A percentile compares a stretch with the other conserved stretches of the same genome.
phyloP scores from a whole-genome alignment of 2,888 invertebrate species.

The Gandaritis pyraliata region DNA sequence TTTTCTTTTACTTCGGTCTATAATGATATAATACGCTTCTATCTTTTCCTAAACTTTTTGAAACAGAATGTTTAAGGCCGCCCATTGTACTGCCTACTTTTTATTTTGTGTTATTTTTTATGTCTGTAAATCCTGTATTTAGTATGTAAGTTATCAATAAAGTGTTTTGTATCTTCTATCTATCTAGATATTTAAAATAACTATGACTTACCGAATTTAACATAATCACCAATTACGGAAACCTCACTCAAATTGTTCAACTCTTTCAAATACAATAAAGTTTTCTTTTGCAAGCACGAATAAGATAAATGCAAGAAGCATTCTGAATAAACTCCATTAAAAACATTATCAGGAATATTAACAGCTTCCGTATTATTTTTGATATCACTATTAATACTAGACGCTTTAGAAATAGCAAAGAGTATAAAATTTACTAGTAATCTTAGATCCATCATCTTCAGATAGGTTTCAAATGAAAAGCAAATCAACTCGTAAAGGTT shows the following conservation, averaged over 20 bases:
- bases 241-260: constrained; percentile 82
- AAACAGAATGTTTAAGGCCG: no score
- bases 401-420: constrained; percentile 28
- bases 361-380: constrained; percentile 31
- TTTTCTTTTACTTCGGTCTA: no score
- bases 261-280: constrained; percentile 82
- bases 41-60: no score
- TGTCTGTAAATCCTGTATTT: no score
- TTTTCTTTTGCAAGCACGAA: constrained; percentile 83
- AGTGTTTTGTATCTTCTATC: no score
- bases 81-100: no score
- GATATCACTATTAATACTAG: constrained; percentile 21
- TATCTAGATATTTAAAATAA: no score
- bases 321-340: constrained; percentile 81
- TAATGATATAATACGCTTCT: no score
- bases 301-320: constrained; percentile 84
- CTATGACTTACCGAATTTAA: constrained; percentile 78
- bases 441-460: constrained; percentile 57
- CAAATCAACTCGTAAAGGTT: constrained; percentile 49
- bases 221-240: constrained; percentile 80
- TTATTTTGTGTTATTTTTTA: no score
- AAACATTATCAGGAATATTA: constrained; percentile 60
- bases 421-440: constrained; percentile 46
- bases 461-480: constrained; percentile 62
- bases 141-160: no score